A percentile compares a stretch with the other conserved stretches of the same genome.
These are phyloP conservation scores for Drosophila kokeensis DNA, from an alignment of 2,888 invertebrate species.

Conservation along the genomic window DNA sequence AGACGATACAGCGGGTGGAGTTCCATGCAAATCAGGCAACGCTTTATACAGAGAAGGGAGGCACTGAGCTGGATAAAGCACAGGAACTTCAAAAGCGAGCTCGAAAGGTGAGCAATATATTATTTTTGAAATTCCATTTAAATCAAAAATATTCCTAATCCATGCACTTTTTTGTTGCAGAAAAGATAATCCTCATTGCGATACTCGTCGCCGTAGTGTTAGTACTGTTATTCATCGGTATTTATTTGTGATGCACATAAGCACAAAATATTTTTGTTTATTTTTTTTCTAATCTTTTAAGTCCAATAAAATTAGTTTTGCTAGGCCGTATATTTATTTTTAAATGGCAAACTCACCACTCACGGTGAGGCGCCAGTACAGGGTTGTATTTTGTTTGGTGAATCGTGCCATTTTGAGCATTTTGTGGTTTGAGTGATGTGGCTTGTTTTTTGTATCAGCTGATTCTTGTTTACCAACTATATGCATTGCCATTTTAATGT, in stretches of 20 bases:
- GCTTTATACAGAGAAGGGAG: constrained; percentile 82
- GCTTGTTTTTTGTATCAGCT: constrained; percentile 23
- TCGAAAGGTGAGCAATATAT: constrained; percentile 66
- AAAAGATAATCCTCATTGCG: constrained; percentile 81
- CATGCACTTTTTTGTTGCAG: constrained; percentile 62
- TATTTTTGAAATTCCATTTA: not conserved
- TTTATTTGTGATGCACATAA: constrained; percentile 73
- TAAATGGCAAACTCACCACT: constrained; percentile 39
- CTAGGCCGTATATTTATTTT: constrained; percentile 24
- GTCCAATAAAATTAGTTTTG: constrained; percentile 49
- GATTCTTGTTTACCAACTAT: constrained; percentile 30
- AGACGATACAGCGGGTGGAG: constrained; percentile 84
- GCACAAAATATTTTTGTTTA: constrained; percentile 10
- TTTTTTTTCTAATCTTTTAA: constrained; percentile 53
- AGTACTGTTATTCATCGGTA: constrained; percentile 78
- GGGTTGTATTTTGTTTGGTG: constrained; percentile 25
- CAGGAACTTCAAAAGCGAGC: constrained; percentile 75
- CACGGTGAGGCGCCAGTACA: constrained; percentile 2
- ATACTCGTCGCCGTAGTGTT: constrained; percentile 74
- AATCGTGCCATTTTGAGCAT: not conserved
- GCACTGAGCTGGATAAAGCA: constrained; percentile 79
- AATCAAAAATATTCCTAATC: not conserved
- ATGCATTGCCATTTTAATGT: not conserved
- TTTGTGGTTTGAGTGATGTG: not conserved
- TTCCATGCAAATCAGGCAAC: constrained; percentile 84